These are phyloP conservation scores for Acleris sparsana DNA, from an alignment of 2,888 invertebrate genomes.

Conservation along the genomic window DNA sequence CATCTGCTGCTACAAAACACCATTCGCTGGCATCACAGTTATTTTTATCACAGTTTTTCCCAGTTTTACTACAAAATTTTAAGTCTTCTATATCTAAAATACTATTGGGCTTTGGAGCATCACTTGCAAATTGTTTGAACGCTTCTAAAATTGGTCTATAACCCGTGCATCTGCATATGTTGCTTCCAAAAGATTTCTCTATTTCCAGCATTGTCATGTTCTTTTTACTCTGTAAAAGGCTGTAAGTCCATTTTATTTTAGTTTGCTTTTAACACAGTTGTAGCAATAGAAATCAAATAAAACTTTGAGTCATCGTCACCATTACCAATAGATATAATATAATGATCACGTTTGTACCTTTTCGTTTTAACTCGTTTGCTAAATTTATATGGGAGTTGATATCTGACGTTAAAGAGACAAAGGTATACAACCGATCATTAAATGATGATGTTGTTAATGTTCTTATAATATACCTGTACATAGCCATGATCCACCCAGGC, in stretches of 20 bases:
- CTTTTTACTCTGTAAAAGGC: slow-evolving; percentile 47
- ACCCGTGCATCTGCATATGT: slow-evolving; percentile 92
- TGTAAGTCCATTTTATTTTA: slow-evolving; percentile 27
- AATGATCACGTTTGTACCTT: too few species aligned
- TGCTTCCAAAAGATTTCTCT: slow-evolving; percentile 89
- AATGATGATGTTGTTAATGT: too few species aligned
- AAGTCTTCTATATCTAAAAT: slow-evolving; percentile 66
- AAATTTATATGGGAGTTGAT: too few species aligned
- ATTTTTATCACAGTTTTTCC: slow-evolving; percentile 37
- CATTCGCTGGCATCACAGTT: slow-evolving; percentile 43
- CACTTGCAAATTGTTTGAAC: slow-evolving; percentile 88
- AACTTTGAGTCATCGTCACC: too few species aligned
- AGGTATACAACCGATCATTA: too few species aligned
- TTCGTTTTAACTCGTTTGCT: too few species aligned
- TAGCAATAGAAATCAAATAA: too few species aligned
- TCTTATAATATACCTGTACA: slow-evolving; percentile 79
- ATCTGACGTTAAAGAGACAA: too few species aligned
- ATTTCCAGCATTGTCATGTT: slow-evolving; percentile 85
- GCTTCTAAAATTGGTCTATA: slow-evolving; percentile 90
- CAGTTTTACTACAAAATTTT: slow-evolving; percentile 45
- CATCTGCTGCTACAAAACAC: slow-evolving; percentile 32
- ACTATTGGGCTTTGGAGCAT: slow-evolving; percentile 74
- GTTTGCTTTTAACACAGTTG: not conserved
- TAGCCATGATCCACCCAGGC: slow-evolving; percentile 89
- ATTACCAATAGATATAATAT: too few species aligned